These are phyloP conservation scores for Tetramorium parvispinum DNA, from an alignment of 1,140 invertebrate genomes.

Conservation along the genomic window DNA sequence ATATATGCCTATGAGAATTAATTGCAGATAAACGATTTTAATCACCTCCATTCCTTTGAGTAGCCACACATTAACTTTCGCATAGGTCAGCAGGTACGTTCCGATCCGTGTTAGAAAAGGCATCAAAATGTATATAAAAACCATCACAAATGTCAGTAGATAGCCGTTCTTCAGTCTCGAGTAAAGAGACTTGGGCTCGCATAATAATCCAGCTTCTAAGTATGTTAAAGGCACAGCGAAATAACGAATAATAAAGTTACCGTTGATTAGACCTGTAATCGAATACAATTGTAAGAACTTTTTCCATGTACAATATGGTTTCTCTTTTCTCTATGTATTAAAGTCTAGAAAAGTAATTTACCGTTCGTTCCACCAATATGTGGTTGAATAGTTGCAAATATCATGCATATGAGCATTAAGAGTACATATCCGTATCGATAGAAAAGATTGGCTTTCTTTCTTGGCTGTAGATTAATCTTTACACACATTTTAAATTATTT, in stretches of 20 bases:
- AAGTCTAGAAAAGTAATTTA: slow-evolving; percentile 61
- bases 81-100: slow-evolving; percentile 75
- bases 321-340: slow-evolving; percentile 34
- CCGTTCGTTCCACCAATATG: slow-evolving; percentile 82
- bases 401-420: slow-evolving; percentile 80
- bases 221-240: slow-evolving; percentile 82
- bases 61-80: slow-evolving; percentile 80
- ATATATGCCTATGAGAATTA: not conserved
- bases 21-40: slow-evolving; percentile 5
- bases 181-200: slow-evolving; percentile 77
- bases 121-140: slow-evolving; percentile 81
- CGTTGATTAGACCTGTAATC: slow-evolving; percentile 80
- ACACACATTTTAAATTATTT: slow-evolving; percentile 51
- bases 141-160: slow-evolving; percentile 79
- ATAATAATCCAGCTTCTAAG: slow-evolving; percentile 81
- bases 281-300: not conserved
- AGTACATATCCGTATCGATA: slow-evolving; percentile 81
- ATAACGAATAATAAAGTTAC: slow-evolving; percentile 81
- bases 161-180: slow-evolving; percentile 77
- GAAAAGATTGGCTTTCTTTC: slow-evolving; percentile 68
- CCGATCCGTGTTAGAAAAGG: slow-evolving; percentile 79
- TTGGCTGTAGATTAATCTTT: slow-evolving; percentile 39
- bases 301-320: slow-evolving; percentile 24
- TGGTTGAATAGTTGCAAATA: slow-evolving; percentile 80
- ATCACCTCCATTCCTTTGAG: slow-evolving; percentile 84